Base-by-base conservation (phyloP, 2,113 vertebrate genomes). In the Mus pahari region DNA sequence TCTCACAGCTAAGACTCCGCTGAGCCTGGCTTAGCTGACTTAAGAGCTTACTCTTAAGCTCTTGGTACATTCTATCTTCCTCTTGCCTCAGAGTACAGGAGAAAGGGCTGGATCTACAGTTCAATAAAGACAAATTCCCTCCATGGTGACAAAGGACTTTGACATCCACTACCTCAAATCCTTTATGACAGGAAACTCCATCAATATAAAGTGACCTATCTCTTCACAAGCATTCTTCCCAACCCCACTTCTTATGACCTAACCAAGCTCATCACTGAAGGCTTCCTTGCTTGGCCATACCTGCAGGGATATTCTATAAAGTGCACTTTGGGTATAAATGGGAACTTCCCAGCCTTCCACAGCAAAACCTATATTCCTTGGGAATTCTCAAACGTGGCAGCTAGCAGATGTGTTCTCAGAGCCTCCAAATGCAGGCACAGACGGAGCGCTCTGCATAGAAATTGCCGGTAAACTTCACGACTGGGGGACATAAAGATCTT, bases 401-500 rank as follows among this genome's bases (percentile, higher is more conserved):
- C 0, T 2, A 91, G 68, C 97, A 97, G 95, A 95, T 92, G 94
- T 68, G 86, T 58, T 95, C 31, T 0, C 82, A 42, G 53, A 92
- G 81, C 39, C 86, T 91, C 92, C 26, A 73, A 83, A 78, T 16
- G 81, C 19, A 10, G 55, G 86, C 71, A 50, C 96, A 92, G 96
- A 94, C 7, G 1, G 86, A 89, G 48, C 0, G 0, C 58, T 79
- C 88, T 83, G 95, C 96, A 92, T 39, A 89, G 97, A 96, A 96
- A 97, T 89, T 68, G 90, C 13, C 0, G 58, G 95, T 86, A 92
- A 95, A 96, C 86, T n/a, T 96, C 92, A 94, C 96, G 50, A 96
- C 96, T 78, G 94, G 97, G 97, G 70, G 84, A 96, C 94, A 97
- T 94, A 95, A 96, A 96, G 90, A 89, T 96, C 97, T 96, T 95